A percentile compares a stretch with the other conserved stretches of the same genome.
These are phyloP conservation scores for Macrosteles quadrilineatus DNA, from an alignment of 1,140 invertebrate species.

Conservation along the genomic window DNA sequence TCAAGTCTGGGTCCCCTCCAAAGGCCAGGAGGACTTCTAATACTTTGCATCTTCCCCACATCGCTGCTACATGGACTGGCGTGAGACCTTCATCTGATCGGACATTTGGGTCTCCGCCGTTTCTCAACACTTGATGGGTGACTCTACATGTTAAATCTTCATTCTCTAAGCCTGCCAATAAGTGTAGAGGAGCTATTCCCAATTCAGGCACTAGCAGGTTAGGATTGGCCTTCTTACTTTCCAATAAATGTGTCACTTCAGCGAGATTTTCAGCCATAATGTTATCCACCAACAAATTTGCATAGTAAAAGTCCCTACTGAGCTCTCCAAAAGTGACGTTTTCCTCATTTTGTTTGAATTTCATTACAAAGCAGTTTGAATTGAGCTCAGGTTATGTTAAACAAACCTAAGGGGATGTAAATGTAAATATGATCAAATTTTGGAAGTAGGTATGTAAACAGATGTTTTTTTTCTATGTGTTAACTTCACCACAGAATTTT, in stretches of 20 bases:
- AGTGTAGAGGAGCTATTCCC: neutral
- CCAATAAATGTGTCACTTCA: neutral
- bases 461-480: too few relatives aligned
- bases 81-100: constrained; percentile 71
- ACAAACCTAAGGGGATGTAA: too few relatives aligned
- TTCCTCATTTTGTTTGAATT: too few relatives aligned
- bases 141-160: neutral
- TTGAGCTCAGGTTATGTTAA: too few relatives aligned
- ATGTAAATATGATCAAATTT: too few relatives aligned
- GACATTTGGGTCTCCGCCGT: neutral
- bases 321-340: neutral
- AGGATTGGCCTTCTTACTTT: neutral
- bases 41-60: constrained; percentile 71
- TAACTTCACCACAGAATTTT: too few relatives aligned
- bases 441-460: too few relatives aligned
- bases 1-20: constrained; percentile 67
- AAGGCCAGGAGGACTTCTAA: constrained; percentile 69
- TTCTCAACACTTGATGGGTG: neutral
- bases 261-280: neutral
- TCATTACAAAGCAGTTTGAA: too few relatives aligned
- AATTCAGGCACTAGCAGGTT: neutral
- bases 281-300: neutral
- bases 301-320: neutral
- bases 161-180: constrained; percentile 1
- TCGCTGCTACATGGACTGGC: constrained; percentile 80